phyloP scores from a whole-genome alignment of 2,113 vertebrate species.

The Xenus cinereus region DNA sequence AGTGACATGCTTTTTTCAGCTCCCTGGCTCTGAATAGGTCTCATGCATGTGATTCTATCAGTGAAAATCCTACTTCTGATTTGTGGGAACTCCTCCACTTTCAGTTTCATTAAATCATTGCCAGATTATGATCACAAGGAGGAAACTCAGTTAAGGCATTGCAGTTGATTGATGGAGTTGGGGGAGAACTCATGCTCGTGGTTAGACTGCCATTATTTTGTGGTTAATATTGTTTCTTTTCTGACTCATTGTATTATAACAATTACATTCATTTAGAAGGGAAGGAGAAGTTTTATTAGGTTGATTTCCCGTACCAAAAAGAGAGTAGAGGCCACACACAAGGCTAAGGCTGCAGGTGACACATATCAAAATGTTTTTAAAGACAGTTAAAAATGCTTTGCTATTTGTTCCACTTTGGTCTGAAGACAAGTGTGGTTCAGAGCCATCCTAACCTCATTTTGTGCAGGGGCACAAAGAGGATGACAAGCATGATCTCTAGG shows the following conservation, averaged over 20 bases:
- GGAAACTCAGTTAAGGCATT: neutral
- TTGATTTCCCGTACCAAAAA: neutral
- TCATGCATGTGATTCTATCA: neutral
- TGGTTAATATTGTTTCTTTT: slow-evolving; percentile 36
- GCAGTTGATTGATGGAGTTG: neutral
- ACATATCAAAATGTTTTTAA: neutral
- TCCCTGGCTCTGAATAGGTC: neutral
- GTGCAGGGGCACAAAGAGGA: neutral
- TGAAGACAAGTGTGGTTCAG: neutral
- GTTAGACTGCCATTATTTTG: slow-evolving; percentile 32
- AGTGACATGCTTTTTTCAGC: neutral
- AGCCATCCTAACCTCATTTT: neutral
- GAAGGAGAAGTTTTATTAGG: slow-evolving; percentile 4
- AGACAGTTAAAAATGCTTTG: neutral
- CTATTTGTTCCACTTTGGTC: neutral
- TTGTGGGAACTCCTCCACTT: slow-evolving; percentile 32
- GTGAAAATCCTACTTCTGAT: slow-evolving; percentile 8
- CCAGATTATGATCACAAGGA: slow-evolving; percentile 5
- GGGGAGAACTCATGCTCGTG: neutral
- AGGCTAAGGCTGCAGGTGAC: neutral
- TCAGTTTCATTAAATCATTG: slow-evolving; percentile 39
- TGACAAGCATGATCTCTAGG: neutral
- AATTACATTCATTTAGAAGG: slow-evolving; percentile 17
- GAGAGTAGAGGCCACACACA: neutral
- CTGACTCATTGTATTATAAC: slow-evolving; percentile 35